A percentile compares a stretch with the other conserved stretches of the same genome.
Conservation (phyloP, 1,140 invertebrate species). For the Aethina tumida region DNA sequence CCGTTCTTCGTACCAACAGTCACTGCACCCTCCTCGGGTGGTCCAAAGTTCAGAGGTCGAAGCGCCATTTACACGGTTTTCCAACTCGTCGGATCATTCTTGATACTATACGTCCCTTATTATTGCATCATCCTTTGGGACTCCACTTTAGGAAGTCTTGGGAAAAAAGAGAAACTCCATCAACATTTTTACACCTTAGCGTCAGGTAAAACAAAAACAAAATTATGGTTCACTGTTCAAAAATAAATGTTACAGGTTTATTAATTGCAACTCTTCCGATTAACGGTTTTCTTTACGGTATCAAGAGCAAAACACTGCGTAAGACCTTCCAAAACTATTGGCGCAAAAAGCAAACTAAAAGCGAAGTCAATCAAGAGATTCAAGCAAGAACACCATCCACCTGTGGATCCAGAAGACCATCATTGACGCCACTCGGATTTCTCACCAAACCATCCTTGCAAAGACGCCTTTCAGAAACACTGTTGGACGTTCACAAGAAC, state of each 20-base stretch:
- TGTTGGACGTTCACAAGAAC: constrained; percentile 41
- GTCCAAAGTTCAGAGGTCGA: constrained; percentile 46
- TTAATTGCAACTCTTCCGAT: constrained; percentile 36
- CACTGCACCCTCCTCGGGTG: constrained; percentile 42
- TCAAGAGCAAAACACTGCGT: constrained; percentile 58
- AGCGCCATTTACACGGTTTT: constrained; percentile 60
- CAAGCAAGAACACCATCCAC: constrained; percentile 67
- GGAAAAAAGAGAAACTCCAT: constrained; percentile 22
- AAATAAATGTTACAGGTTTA: background rate
- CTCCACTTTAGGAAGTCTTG: constrained; percentile 29
- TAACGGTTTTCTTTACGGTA: constrained; percentile 66
- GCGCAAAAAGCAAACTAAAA: constrained; percentile 69
- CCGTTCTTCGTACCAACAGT: constrained; percentile 57
- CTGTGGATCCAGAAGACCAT: constrained; percentile 61
- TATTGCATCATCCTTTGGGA: constrained; percentile 64
- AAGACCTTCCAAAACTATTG: constrained; percentile 68
- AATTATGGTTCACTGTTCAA: background rate
- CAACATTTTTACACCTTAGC: constrained; percentile 46
- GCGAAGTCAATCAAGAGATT: constrained; percentile 66
- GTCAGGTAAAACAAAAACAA: background rate
- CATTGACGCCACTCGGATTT: constrained; percentile 53
- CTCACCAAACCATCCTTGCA: constrained; percentile 50
- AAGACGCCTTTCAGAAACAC: constrained; percentile 53
- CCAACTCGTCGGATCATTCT: constrained; percentile 59
- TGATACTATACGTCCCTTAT: constrained; percentile 63